Base-by-base conservation (phyloP, 1,140 invertebrate genomes). In the Bombus ignitus region DNA sequence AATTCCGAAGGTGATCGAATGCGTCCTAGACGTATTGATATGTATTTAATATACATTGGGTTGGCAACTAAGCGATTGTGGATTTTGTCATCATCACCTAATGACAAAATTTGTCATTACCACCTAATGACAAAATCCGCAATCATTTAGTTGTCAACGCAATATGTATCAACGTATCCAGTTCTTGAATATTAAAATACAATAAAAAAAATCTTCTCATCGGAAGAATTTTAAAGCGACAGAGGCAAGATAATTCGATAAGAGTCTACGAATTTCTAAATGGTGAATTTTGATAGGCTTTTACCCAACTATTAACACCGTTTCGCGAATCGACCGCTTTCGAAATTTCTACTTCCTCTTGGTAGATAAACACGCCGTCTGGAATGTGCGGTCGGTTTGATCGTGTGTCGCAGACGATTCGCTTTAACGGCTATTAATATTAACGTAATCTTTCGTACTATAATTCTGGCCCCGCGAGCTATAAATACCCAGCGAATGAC, bases 361-460 rank as follows among this genome's bases (percentile, higher is more conserved):
- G 35, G 9, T 6, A 15, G 47, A 68, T n/a, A 32, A 39, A n/a
- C 62, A 53, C 18, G 6, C 5, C 1, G 62, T 28, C 1, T 25
- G n/a, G 37, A 59, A 59, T n/a, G n/a, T 13, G 70, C 25, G 47
- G 39, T 25, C 39, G 32, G 28, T 71, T 57, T 32, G 76, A 79
- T 62, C 18, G 65, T 70, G 22, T 37, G 83, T 79, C 76, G 66
- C 76, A 18, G 57, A 12, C 82, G 66, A 78, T 84, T 62, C 53
- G 76, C 12, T 62, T 79, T 32, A 57, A 44, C 68, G n/a, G 66
- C 83, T 80, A 84, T 80, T 84, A 84, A 84, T 80, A 80, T 80
- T 79, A 84, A 80, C 83, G 76, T 80, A 80, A 80, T 84, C 83
- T 84, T 84, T 80, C 83, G 75, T 72, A 79, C 66, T 79, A 80